Evolutionary conservation across 2,888 invertebrate genomes (phyloP).

Genomic region (Hylaea fasciaria): DNA sequence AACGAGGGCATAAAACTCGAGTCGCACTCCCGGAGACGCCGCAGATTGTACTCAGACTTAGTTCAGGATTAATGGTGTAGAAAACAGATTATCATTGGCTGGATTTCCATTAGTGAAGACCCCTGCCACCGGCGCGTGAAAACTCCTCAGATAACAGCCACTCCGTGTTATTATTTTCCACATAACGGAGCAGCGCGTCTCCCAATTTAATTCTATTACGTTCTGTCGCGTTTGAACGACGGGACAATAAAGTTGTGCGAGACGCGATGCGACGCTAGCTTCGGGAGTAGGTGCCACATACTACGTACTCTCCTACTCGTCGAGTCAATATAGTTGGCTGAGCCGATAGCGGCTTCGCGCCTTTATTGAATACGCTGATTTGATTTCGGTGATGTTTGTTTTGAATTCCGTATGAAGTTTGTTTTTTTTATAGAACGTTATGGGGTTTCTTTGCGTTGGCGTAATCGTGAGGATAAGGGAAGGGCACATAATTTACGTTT

Average conservation of each 20-base stretch:
- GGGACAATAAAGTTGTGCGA: slow-evolving; percentile 80
- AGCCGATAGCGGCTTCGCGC: slow-evolving; percentile 49
- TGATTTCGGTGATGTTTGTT: slow-evolving; percentile 58
- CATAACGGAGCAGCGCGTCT: slow-evolving; percentile 79
- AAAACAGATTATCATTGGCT: slow-evolving; percentile 86
- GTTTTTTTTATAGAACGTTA: slow-evolving; percentile 30
- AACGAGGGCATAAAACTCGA: slow-evolving; percentile 84
- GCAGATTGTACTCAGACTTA: slow-evolving; percentile 83
- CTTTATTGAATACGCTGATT: slow-evolving; percentile 62
- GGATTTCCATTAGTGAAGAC: slow-evolving; percentile 81
- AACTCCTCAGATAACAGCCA: slow-evolving; percentile 76
- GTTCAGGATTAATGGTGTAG: slow-evolving; percentile 86
- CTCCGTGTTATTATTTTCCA: slow-evolving; percentile 84
- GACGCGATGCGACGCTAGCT: slow-evolving; percentile 53
- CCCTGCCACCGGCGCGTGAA: slow-evolving; percentile 84
- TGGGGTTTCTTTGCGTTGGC: slow-evolving; percentile 16
- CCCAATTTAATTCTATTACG: slow-evolving; percentile 84
- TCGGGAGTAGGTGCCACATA: slow-evolving; percentile 7
- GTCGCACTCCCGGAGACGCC: slow-evolving; percentile 79
- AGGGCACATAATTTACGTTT: no score
- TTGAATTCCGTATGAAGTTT: slow-evolving; percentile 46
- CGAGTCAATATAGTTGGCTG: slow-evolving; percentile 45
- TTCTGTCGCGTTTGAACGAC: slow-evolving; percentile 82
- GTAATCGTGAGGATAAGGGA: slow-evolving; percentile 5
- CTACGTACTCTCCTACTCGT: slow-evolving; percentile 14